Base-by-base conservation (phyloP, 2,113 vertebrate genomes). In the Sinocyclocheilus grahami region DNA sequence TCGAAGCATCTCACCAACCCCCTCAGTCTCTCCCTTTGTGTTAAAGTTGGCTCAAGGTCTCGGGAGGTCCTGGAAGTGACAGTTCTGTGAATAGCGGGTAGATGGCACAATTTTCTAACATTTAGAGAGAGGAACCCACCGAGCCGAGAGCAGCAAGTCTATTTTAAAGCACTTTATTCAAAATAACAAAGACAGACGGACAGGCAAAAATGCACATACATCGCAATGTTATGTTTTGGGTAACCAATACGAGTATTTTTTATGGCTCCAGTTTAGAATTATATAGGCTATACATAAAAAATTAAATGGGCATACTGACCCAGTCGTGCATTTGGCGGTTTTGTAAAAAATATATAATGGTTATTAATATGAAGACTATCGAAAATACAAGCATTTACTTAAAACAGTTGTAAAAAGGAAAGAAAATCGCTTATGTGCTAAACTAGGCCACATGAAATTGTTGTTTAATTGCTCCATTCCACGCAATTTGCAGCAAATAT, bases 91-190 rank as follows among this genome's bases (percentile, higher is more conserved):
- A 94, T 95, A 96, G 96, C 98, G 96, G 98, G 97, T 99, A 99
- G 98, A 98, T 99, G 98, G 98, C 98, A 98, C 96, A 98, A 96
- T 99, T 99, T 98, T 98, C 97, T 97, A 96, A 99, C 97, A 97
- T 98, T 98, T 99, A 96, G 95, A 95, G 93, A 93, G 95, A 95
- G 93, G 93, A 94, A 92, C 89, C 94, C 95, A 95, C 93, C 85
- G 80, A 87, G 94, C 95, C 93, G 94, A 92, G 94, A 95, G 95
- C 94, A 95, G 94, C 94, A 93, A 96, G 95, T 94, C 93, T 93
- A 95, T 96, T 96, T 96, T 95, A 95, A 96, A 95, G 94, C 93
- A 94, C 91, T 97, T 96, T 96, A 96, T 96, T 96, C 94, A 95
- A 95, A 94, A 95, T 95, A 95, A 96, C 95, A 96, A 94, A 96